Evolutionary conservation across 2,797 vertebrate species (phyloP), one percentile per base, ranked within the genome.

Genomic region (Kryptopterus vitreolus): DNA sequence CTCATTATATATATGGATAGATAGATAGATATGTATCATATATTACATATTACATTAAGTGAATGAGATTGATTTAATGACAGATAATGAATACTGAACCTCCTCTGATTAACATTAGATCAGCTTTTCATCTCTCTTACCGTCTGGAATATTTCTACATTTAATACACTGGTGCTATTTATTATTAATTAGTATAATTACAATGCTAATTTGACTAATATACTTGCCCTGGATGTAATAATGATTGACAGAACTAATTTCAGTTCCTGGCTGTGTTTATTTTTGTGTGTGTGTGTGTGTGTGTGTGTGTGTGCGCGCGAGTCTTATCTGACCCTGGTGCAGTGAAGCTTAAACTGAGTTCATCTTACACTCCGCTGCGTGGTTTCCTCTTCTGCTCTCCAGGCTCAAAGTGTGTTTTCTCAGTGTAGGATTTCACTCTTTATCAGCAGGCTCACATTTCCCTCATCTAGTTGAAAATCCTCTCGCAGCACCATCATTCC

Each of bases 381-480:
- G 85, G 70, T 82, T 85, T 86, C 82, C 83, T 82, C 38, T 48
- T 75, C 84, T 86, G 77, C 84, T 81, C 35, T 53, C 79, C 81
- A 78, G 63, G 84, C 82, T 52, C 66, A 46, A 52, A 11, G 80
- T 88, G 82, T 84, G 55, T 89, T 85, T 65, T 80, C 82, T 83
- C 82, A 87, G 89, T 85, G 88, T 91, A 83, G 82, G 86, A 90
- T 94, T 92, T 92, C 92, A 89, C 80, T 85, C 87, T 89, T n/a
- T 90, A 91, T 93, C 90, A 82, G 82, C 77, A 43, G 77, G 79
- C 84, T 92, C 90, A 87, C 86, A 86, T 91, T 82, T 66, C 82
- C 31, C 31, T 55, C 63, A 82, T 79, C 62, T 86, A 59, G 38
- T 82, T 68, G n/a, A 78, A 79, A 79, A 22, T 52, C 22, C 33